Evolutionary conservation across 2,888 invertebrate genomes (phyloP).

Genomic region (Eurois occulta): DNA sequence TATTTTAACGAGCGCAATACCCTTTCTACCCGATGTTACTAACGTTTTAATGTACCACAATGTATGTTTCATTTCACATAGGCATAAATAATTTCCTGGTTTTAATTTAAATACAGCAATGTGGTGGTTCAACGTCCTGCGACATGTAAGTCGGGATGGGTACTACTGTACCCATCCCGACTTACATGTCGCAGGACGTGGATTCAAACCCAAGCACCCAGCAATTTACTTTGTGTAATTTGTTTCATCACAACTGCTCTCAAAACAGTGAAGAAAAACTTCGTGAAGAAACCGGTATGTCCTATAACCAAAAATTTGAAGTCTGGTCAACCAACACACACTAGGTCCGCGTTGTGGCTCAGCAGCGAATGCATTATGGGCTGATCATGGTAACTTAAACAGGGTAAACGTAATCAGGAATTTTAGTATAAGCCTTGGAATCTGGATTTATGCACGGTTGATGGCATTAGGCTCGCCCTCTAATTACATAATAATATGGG

Average conservation of each 20-base stretch:
- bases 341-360: background rate
- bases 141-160: too few relatives aligned
- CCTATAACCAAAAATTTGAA: background rate
- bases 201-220: background rate
- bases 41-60: slow-evolving; percentile 53
- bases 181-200: background rate
- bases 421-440: background rate
- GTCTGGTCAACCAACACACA: background rate
- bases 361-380: background rate
- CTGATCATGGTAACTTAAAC: too few relatives aligned
- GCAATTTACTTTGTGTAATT: background rate
- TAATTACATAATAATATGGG: too few relatives aligned
- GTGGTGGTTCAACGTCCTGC: too few relatives aligned
- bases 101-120: background rate
- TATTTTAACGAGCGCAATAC: slow-evolving; percentile 52
- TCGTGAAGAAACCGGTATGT: background rate
- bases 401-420: too few relatives aligned
- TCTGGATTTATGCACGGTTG: background rate
- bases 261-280: background rate
- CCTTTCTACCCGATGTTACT: slow-evolving; percentile 30
- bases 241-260: background rate
- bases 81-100: slow-evolving; percentile 21
- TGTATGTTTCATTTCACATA: slow-evolving; percentile 32
- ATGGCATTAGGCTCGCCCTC: too few relatives aligned
- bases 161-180: background rate